Base-by-base conservation (phyloP, 2,888 invertebrate genomes). In the Corbicula japonica region DNA sequence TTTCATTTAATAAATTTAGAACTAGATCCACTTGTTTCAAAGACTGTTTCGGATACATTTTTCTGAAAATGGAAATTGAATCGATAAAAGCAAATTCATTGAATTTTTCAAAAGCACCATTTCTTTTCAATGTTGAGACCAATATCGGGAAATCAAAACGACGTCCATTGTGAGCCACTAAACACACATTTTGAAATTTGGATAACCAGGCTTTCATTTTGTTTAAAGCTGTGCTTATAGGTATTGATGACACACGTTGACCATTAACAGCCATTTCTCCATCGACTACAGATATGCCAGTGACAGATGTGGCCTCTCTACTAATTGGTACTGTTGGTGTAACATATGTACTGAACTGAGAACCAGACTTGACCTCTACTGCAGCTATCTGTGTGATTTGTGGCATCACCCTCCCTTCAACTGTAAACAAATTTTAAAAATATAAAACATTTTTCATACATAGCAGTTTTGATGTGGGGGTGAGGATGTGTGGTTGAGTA, bases 341-440 rank as follows among this genome's bases (percentile, higher is more conserved):
- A 12, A 63, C 38, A 38, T 73, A 78, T 15, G 35, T 44, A 18
- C 26, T 48, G 26, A 68, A 63, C 1, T n/a, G 18, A n/a, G 46
- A n/a, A 6, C 46, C 63, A 34, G 66, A 56, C 12, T 50, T 32
- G 6, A 69, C n/a, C 12, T 62, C 68, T 32, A 12, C 15, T 1
- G 78, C 68, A n/a, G 78, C 68, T 23, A 78, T 63, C 38, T 78
- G 78, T 18, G 69, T 78, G 2, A 74, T 74, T 18, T 74, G 79
- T 30, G 79, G 74, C 65, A 71, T 70, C 28, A 48, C 41, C 46
- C 44, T 26, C 28, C 48, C 28, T 30, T 54, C 61, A 46, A 79
- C 79, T 72, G 56, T 48, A 78, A 73, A 2, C 68, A 73, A 1
- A 58, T 41, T 23, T 26, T 35, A 21, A 54, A 32, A 54, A 52